These are phyloP conservation scores for Macrochelys suwanniensis DNA, from an alignment of 2,797 vertebrate species.

Conservation along the genomic window DNA sequence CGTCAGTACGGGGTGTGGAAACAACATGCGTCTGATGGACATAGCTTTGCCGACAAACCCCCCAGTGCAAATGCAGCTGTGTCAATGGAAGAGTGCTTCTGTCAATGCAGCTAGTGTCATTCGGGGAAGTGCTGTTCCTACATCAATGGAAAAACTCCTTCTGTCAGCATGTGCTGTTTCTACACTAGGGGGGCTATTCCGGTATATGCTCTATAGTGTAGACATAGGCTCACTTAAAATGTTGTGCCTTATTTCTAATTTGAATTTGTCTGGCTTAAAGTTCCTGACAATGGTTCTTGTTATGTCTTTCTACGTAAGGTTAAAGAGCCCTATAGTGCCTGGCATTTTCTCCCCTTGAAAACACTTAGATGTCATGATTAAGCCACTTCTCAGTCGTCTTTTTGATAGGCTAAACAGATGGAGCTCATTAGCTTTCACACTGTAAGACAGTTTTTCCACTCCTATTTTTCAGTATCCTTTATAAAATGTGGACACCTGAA, in stretches of 20 bases:
- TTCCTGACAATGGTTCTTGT: not conserved
- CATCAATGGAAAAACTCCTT: too few relatives aligned
- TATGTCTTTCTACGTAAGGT: not conserved
- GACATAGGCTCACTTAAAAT: too few relatives aligned
- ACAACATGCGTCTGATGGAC: not conserved
- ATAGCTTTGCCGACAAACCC: too few relatives aligned
- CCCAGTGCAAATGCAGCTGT: too few relatives aligned
- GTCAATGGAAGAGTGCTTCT: too few relatives aligned
- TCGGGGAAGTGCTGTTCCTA: too few relatives aligned
- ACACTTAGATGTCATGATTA: not conserved
- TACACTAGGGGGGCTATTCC: too few relatives aligned
- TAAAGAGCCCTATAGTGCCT: not conserved
- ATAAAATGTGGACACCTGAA: slow-evolving; percentile 27
- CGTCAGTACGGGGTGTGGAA: not conserved
- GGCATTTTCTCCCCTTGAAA: not conserved
- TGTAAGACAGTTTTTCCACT: not conserved
- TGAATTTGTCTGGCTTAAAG: not conserved
- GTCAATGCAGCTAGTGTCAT: too few relatives aligned
- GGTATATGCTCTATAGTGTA: too few relatives aligned
- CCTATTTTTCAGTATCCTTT: slow-evolving; percentile 9
- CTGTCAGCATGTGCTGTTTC: too few relatives aligned
- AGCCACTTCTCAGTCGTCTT: not conserved
- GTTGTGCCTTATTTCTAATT: fast-evolving
- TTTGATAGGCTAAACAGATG: not conserved
- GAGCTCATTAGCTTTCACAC: not conserved